Percentiles rank a stretch among this genome's conserved stretches.
Conservation (phyloP, 2,797 vertebrate genomes). For the Cirrhinus molitorella region DNA sequence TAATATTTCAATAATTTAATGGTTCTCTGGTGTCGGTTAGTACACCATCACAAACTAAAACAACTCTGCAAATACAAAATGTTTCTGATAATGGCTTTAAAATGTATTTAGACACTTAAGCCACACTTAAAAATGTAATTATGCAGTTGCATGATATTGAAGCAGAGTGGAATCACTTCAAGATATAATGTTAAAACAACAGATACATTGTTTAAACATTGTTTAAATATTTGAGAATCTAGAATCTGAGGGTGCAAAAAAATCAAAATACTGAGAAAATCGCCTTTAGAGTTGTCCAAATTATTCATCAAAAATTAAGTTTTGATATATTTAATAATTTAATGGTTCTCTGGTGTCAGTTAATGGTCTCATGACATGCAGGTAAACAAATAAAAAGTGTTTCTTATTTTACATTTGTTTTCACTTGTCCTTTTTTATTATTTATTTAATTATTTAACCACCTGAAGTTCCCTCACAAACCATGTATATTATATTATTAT, state of each 20-base stretch:
- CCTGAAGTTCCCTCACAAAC: background rate
- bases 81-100: background rate
- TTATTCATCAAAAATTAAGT: too few species aligned
- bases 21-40: too few species aligned
- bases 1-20: background rate
- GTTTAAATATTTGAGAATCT: too few species aligned
- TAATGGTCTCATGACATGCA: background rate
- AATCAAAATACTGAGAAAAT: too few species aligned
- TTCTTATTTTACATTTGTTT: background rate
- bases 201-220: background rate
- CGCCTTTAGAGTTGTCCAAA: too few species aligned
- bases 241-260: too few species aligned
- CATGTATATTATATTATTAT: background rate
- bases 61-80: background rate
- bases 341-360: background rate
- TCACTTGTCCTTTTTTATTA: background rate
- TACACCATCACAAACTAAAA: constrained; percentile 14
- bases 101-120: background rate
- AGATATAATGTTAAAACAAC: background rate
- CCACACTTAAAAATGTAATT: background rate
- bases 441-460: background rate
- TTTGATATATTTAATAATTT: too few species aligned
- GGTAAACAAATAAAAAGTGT: background rate
- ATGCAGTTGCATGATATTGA: background rate
- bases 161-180: background rate